phyloP scores from a whole-genome alignment of 2,888 invertebrate species.

The Sminthurinus aureus region DNA sequence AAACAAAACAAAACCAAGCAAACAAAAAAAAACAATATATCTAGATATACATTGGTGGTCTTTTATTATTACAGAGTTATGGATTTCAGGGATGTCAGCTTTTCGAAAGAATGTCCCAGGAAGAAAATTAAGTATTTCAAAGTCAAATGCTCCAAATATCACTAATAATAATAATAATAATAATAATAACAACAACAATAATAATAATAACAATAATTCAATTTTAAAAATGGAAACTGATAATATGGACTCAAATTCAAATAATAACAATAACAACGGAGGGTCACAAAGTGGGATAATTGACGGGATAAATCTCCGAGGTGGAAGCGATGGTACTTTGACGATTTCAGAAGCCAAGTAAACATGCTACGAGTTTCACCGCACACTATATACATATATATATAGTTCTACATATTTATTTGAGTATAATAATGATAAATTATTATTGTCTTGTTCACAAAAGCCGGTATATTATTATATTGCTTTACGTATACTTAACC shows the following conservation, averaged over 20 bases:
- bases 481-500: constrained; percentile 30
- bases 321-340: constrained; percentile 56
- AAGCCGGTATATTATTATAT: constrained; percentile 25
- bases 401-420: background rate
- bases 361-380: constrained; percentile 20
- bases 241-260: constrained; percentile 36
- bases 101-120: constrained; percentile 59
- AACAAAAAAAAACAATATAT: too few species aligned
- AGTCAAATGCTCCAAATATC: constrained; percentile 50
- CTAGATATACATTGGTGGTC: too few species aligned
- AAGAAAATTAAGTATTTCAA: constrained; percentile 59
- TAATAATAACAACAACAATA: constrained; percentile 54
- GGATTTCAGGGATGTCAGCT: constrained; percentile 59
- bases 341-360: constrained; percentile 59
- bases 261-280: constrained; percentile 26
- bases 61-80: constrained; percentile 44
- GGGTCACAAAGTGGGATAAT: constrained; percentile 45
- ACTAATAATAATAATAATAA: constrained; percentile 55
- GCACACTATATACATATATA: background rate
- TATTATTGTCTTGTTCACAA: background rate
- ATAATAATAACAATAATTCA: constrained; percentile 46
- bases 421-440: background rate
- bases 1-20: too few species aligned
- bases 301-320: constrained; percentile 59
- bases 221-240: constrained; percentile 45